Evolutionary conservation across 2,113 vertebrate genomes (phyloP), one percentile per base, ranked within the genome.

Genomic region (Hipposideros armiger): DNA sequence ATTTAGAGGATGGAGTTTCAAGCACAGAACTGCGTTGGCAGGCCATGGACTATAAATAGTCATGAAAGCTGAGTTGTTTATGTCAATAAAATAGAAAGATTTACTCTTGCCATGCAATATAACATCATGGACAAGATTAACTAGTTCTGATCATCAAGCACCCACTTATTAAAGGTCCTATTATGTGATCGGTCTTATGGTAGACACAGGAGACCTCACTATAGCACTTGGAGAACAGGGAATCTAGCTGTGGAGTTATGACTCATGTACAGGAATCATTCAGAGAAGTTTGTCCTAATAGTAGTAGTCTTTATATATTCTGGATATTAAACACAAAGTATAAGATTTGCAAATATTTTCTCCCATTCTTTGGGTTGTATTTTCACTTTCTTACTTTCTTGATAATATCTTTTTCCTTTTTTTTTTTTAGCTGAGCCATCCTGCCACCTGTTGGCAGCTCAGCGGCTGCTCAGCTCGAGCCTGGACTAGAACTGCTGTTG

Each of bases 101-200:
- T 92, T 87, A 64, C 69, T 54, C 20, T 30, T 92, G n/a, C 7
- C 28, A 83, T 92, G 42, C 74, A 87, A 62, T 77, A 30, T 83
- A 56, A 60, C 45, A 17, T 11, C 45, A 50, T 66, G 45, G 24
- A 80, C 26, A 91, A 77, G 40, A 36, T 82, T 91, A 86, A 72
- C 17, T 64, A 80, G 45, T 56, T 81, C 17, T 54, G 22, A 80
- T 64, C 30, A 58, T 81, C 10, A 58, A 73, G 40, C 32, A 67
- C 11, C 10, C 58, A 56, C 14, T 87, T 87, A 50, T 58, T 74
- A 82, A 36, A 13, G 3, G 1, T 72, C 47, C 45, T 72, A 28
- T 56, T 73, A 73, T 66, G 17, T 67, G 4, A 50, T 80, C 6
- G 19, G 17, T 92, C 52, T 90, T 36, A 9, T 66, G 36, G 24